A percentile compares a stretch with the other conserved stretches of the same genome.
phyloP scores from a whole-genome alignment of 2,888 invertebrate species.

The Microctonus brassicae region DNA sequence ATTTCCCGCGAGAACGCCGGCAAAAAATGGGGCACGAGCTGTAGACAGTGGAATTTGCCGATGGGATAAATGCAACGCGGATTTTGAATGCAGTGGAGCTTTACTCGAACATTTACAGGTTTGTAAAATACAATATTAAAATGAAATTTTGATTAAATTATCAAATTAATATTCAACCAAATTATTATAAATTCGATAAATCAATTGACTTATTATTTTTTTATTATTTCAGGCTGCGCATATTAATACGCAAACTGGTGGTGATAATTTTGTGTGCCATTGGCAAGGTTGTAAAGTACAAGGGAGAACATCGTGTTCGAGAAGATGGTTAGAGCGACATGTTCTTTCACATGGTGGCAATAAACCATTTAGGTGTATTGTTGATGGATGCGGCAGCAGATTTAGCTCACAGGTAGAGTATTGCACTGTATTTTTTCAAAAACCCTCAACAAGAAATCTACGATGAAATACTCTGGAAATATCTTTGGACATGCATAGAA shows the following conservation, averaged over 20 bases:
- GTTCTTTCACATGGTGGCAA: constrained; percentile 90
- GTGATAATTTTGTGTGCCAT: constrained; percentile 88
- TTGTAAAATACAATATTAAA: too few relatives aligned
- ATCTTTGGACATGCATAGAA: neutral
- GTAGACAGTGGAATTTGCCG: constrained; percentile 76
- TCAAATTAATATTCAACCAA: too few relatives aligned
- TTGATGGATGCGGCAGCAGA: constrained; percentile 91
- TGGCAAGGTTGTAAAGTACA: constrained; percentile 97
- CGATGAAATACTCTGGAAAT: neutral
- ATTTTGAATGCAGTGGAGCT: constrained; percentile 84
- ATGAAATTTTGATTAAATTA: too few relatives aligned
- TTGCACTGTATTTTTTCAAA: constrained; percentile 4
- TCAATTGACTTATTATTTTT: neutral
- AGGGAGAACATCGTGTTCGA: constrained; percentile 90
- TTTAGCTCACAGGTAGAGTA: constrained; percentile 86
- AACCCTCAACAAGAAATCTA: neutral
- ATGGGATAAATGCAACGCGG: constrained; percentile 86
- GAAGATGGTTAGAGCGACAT: constrained; percentile 94
- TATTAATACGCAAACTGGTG: constrained; percentile 87
- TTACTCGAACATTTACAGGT: constrained; percentile 91
- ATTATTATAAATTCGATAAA: neutral
- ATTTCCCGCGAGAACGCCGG: constrained; percentile 75
- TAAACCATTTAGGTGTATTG: constrained; percentile 95
- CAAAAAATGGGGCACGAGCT: constrained; percentile 63
- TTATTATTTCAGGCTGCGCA: constrained; percentile 77